phyloP scores from a whole-genome alignment of 2,113 vertebrate genomes.

The Neolamprologus brichardi region DNA sequence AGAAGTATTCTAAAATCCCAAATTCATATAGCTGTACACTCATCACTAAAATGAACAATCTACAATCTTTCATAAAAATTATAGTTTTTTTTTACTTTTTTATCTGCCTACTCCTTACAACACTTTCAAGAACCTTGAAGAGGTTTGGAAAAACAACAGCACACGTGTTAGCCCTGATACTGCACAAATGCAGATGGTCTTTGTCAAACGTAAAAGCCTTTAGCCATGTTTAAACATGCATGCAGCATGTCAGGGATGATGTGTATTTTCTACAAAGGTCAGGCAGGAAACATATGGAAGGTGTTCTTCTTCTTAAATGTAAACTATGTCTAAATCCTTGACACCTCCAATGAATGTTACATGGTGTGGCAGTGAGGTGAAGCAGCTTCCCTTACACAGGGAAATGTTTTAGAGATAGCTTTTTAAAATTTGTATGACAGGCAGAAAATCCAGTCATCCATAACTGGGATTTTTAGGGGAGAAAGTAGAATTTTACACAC shows the following conservation, averaged over 20 bases:
- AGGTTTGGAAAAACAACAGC: neutral
- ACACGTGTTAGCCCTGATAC: neutral
- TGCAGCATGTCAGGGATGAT: neutral
- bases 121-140: neutral
- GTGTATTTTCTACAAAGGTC: neutral
- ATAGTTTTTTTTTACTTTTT: neutral
- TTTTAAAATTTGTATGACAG: neutral
- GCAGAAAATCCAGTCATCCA: neutral
- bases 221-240: constrained; percentile 31
- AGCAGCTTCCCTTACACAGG: neutral
- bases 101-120: neutral
- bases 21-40: neutral
- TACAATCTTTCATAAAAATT: neutral
- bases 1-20: neutral
- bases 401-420: neutral
- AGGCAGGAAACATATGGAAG: neutral
- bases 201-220: neutral
- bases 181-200: neutral
- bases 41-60: neutral
- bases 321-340: constrained; percentile 8
- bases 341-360: neutral
- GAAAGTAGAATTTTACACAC: neutral
- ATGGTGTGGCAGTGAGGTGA: neutral
- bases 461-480: neutral
- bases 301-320: neutral